These are phyloP conservation scores for Onthophagus sagittarius DNA, from an alignment of 2,888 invertebrate species.

Conservation along the genomic window DNA sequence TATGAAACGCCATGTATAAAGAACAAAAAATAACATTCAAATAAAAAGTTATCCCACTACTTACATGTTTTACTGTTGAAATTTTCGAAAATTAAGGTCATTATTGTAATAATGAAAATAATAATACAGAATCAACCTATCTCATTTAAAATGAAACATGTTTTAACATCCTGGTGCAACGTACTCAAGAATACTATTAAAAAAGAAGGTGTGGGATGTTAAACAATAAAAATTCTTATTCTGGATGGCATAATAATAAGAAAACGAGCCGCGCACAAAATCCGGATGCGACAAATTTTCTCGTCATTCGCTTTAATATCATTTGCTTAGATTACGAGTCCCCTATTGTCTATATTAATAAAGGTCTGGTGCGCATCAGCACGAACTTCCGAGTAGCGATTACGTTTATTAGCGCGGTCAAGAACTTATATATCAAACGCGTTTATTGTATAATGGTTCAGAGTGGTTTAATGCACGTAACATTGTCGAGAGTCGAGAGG, in stretches of 20 bases:
- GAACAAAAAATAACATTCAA: no score
- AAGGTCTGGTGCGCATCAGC: neutral
- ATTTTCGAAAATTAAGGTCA: no score
- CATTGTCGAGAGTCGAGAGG: neutral
- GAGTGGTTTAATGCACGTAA: neutral
- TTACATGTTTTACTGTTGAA: no score
- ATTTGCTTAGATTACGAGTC: slow-evolving; percentile 14
- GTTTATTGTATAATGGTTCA: neutral
- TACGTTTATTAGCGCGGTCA: neutral
- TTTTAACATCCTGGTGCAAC: no score
- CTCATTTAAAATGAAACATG: no score
- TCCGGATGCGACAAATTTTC: slow-evolving; percentile 23
- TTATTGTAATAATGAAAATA: no score
- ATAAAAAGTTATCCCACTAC: no score
- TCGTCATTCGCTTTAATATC: slow-evolving; percentile 18
- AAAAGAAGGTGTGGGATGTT: no score
- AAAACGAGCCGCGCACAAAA: neutral
- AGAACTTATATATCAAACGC: neutral
- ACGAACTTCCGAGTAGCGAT: neutral
- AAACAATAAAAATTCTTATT: neutral
- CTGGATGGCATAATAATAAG: neutral
- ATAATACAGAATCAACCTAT: no score
- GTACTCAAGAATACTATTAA: no score
- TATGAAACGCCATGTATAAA: no score
- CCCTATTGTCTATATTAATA: neutral